These are phyloP conservation scores for Metalampra italica DNA, from an alignment of 2,888 invertebrate species.

Conservation along the genomic window DNA sequence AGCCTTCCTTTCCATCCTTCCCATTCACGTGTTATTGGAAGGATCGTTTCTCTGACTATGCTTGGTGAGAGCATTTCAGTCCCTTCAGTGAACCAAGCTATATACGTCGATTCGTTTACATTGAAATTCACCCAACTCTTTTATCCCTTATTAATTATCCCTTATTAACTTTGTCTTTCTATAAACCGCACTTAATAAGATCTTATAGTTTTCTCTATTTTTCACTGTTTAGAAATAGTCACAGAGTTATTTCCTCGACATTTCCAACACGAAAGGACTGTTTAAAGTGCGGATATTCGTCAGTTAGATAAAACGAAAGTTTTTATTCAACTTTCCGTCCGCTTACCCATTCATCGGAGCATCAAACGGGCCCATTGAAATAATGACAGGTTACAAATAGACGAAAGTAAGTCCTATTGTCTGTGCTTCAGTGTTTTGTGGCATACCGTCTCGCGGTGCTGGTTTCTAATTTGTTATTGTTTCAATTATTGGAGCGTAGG, in stretches of 20 bases:
- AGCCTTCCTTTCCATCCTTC: too few relatives aligned
- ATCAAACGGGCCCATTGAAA: constrained; percentile 55
- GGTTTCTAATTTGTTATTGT: constrained; percentile 9
- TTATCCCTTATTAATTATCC: too few relatives aligned
- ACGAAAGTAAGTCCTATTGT: constrained; percentile 46
- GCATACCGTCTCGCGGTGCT: constrained; percentile 7
- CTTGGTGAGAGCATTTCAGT: too few relatives aligned
- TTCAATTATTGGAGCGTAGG: constrained; percentile 14
- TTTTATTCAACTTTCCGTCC: constrained; percentile 26
- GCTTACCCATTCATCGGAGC: constrained; percentile 52
- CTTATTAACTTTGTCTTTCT: too few relatives aligned
- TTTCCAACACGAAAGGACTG: neutral
- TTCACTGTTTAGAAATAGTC: too few relatives aligned
- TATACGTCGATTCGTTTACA: too few relatives aligned
- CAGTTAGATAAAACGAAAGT: constrained; percentile 12
- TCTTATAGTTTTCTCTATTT: too few relatives aligned
- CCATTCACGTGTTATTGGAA: too few relatives aligned
- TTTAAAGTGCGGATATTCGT: constrained; percentile 7
- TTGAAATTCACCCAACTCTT: too few relatives aligned
- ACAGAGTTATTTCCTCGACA: neutral
- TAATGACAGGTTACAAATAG: constrained; percentile 66
- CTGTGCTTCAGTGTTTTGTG: neutral
- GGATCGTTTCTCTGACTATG: too few relatives aligned
- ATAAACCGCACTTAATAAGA: too few relatives aligned
- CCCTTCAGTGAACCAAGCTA: too few relatives aligned